These are phyloP conservation scores for Phortica magna DNA, from an alignment of 2,888 invertebrate genomes.

Conservation along the genomic window DNA sequence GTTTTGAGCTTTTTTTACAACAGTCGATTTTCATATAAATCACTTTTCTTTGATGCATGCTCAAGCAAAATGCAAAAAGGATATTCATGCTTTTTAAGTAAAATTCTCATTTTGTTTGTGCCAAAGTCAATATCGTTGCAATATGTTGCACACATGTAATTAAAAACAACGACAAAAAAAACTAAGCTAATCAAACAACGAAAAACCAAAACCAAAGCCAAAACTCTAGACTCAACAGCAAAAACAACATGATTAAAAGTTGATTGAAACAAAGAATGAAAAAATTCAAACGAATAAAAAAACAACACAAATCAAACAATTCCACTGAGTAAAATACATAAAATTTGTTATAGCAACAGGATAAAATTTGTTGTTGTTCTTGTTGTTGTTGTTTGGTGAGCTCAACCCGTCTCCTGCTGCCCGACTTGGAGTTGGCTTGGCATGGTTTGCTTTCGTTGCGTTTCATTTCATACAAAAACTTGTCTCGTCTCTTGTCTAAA, in stretches of 20 bases:
- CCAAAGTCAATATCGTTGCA: not conserved
- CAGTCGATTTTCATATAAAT: not conserved
- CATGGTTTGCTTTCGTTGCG: too few relatives aligned
- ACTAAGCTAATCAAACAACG: slow-evolving; percentile 68
- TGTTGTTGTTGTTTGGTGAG: slow-evolving; percentile 46
- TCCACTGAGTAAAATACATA: slow-evolving; percentile 26
- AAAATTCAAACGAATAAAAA: slow-evolving; percentile 34
- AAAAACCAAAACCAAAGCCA: slow-evolving; percentile 53
- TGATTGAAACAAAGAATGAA: not conserved
- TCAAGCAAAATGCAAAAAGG: not conserved
- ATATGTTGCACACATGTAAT: slow-evolving; percentile 23
- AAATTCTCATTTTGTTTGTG: not conserved
- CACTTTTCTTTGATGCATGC: slow-evolving; percentile 7
- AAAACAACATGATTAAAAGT: slow-evolving; percentile 47
- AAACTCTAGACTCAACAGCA: slow-evolving; percentile 43
- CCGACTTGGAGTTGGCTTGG: too few relatives aligned
- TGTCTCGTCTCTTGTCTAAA: not conserved
- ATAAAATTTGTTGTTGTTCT: slow-evolving; percentile 64
- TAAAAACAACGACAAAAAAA: slow-evolving; percentile 71
- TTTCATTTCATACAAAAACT: not conserved
- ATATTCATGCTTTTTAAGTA: not conserved
- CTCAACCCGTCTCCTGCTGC: too few relatives aligned
- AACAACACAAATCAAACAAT: slow-evolving; percentile 5
- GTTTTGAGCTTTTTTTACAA: not conserved
- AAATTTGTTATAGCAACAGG: slow-evolving; percentile 55